phyloP scores from a whole-genome alignment of 2,888 invertebrate species.

The Gastracanthus pulcherrimus region DNA sequence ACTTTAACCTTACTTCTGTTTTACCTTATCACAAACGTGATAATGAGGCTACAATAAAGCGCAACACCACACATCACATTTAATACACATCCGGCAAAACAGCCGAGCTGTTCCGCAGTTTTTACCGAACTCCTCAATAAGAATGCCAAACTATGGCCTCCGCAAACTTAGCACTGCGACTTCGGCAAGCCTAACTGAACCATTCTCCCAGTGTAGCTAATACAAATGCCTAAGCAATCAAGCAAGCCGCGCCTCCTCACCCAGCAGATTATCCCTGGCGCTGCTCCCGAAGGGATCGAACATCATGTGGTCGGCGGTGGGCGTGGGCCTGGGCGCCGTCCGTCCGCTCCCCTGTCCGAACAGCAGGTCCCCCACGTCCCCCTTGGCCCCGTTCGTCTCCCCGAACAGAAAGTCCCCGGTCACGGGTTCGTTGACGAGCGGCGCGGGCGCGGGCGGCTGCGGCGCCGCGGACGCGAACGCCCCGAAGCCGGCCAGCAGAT shows the following conservation, averaged over 20 bases:
- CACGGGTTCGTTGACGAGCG: slow-evolving; percentile 60
- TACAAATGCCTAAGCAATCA: neutral
- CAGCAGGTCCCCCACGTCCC: slow-evolving; percentile 66
- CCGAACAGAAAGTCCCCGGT: slow-evolving; percentile 68
- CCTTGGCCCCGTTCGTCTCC: slow-evolving; percentile 60
- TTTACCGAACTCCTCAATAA: no score
- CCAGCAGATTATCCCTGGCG: slow-evolving; percentile 60
- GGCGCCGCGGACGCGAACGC: slow-evolving; percentile 55
- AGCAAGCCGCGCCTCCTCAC: no score
- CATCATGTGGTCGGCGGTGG: slow-evolving; percentile 63
- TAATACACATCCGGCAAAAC: no score
- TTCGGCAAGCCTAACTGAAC: no score
- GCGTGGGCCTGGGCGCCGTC: slow-evolving; percentile 40
- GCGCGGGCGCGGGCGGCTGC: slow-evolving; percentile 24
- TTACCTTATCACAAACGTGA: no score
- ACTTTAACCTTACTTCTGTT: no score
- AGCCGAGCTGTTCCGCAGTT: no score
- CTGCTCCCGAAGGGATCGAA: slow-evolving; percentile 71
- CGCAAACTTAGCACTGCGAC: no score
- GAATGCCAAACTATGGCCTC: no score
- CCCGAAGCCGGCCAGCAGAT: slow-evolving; percentile 71
- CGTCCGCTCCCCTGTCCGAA: slow-evolving; percentile 61
- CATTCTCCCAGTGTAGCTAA: no score
- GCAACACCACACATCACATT: no score
- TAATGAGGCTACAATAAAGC: no score